phyloP scores from a whole-genome alignment of 2,113 vertebrate species.

The Ceyx margarethae region DNA sequence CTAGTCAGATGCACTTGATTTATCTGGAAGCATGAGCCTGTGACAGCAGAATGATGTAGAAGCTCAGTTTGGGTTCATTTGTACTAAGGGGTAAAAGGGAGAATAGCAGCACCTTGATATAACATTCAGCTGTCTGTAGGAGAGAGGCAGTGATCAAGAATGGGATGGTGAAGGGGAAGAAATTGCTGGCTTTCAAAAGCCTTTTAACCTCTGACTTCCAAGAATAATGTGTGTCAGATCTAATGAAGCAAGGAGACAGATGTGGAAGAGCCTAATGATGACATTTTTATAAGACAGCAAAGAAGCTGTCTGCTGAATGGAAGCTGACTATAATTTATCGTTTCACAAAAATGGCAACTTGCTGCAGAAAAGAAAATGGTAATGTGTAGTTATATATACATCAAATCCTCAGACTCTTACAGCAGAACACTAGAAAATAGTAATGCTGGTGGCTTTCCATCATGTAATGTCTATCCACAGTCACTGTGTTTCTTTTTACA shows the following conservation, averaged over 20 bases:
- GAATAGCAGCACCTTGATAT: background rate
- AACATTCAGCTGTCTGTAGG: background rate
- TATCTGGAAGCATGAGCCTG: background rate
- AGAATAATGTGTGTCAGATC: background rate
- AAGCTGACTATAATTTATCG: slow-evolving; percentile 41
- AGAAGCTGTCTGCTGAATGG: background rate
- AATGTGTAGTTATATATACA: background rate
- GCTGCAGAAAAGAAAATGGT: slow-evolving; percentile 21
- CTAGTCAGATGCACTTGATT: background rate
- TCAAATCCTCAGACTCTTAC: background rate
- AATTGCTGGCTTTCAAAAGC: background rate
- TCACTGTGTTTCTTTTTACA: background rate
- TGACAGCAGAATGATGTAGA: slow-evolving; percentile 37
- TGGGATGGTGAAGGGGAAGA: background rate
- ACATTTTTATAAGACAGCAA: background rate
- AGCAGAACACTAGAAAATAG: background rate
- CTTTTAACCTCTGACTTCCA: slow-evolving; percentile 31
- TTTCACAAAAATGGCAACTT: slow-evolving; percentile 33
- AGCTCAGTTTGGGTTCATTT: slow-evolving; percentile 38
- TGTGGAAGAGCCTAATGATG: background rate
- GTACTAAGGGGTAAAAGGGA: background rate
- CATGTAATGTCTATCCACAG: background rate
- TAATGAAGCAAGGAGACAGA: slow-evolving; percentile 16
- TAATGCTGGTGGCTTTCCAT: background rate
- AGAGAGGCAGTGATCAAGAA: background rate